Evolutionary conservation across 2,888 invertebrate species (phyloP).

Genomic region (Pasiphila rectangulata): DNA sequence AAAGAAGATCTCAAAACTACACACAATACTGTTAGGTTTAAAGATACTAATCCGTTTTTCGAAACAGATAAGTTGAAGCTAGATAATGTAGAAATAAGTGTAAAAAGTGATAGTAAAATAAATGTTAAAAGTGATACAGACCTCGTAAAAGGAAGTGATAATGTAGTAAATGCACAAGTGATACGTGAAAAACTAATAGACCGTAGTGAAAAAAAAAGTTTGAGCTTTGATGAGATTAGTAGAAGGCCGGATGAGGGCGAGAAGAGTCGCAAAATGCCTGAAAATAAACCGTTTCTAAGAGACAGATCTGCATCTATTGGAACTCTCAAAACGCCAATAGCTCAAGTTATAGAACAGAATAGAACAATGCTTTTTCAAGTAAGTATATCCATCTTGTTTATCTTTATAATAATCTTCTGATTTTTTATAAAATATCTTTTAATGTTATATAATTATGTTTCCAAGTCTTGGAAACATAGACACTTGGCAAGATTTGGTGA

Average conservation of each 20-base stretch:
- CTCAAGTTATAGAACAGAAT: slow-evolving; percentile 86
- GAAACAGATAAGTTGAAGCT: slow-evolving; percentile 1
- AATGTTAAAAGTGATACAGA: background rate
- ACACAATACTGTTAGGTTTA: slow-evolving; percentile 1
- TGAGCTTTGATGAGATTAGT: slow-evolving; percentile 57
- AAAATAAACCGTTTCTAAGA: slow-evolving; percentile 70
- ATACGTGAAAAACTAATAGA: slow-evolving; percentile 2
- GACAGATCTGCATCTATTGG: slow-evolving; percentile 84
- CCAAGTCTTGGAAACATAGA: no score
- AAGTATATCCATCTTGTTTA: slow-evolving; percentile 48
- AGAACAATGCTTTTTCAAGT: slow-evolving; percentile 96
- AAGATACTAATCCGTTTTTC: slow-evolving; percentile 11
- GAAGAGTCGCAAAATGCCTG: slow-evolving; percentile 45
- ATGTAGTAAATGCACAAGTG: slow-evolving; percentile 7
- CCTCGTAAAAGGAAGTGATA: slow-evolving; percentile 1
- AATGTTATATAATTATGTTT: no score
- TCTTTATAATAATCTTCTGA: no score
- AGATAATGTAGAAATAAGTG: background rate
- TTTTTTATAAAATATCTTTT: no score
- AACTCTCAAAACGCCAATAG: slow-evolving; percentile 70
- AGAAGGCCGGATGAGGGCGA: slow-evolving; percentile 41
- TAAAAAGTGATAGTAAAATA: background rate
- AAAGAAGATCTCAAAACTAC: slow-evolving; percentile 8
- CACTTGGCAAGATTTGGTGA: no score
- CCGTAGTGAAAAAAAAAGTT: slow-evolving; percentile 11